phyloP scores from a whole-genome alignment of 2,888 invertebrate genomes.

The Chloroclystis v-ata region DNA sequence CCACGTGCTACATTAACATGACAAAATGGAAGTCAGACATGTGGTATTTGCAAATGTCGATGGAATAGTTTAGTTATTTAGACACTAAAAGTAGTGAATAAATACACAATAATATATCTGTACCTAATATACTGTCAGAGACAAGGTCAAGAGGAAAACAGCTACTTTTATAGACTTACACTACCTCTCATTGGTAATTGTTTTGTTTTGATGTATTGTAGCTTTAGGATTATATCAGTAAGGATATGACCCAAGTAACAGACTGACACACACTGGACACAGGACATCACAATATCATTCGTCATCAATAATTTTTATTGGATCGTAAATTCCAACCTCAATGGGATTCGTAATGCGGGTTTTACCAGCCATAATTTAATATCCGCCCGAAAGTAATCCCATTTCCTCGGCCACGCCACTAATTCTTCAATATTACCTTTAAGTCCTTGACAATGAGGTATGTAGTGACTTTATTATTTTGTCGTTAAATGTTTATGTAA shows the following conservation, averaged over 20 bases:
- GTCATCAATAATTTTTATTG: slow-evolving; percentile 37
- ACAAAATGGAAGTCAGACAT: slow-evolving; percentile 26
- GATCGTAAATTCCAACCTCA: slow-evolving; percentile 48
- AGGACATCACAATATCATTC: slow-evolving; percentile 19
- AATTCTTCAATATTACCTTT: slow-evolving; percentile 27
- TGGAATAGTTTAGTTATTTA: background rate
- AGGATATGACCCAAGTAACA: no score
- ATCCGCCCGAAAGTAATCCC: slow-evolving; percentile 71
- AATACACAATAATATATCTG: no score
- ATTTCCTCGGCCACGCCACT: slow-evolving; percentile 57
- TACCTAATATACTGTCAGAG: no score
- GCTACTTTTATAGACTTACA: no score
- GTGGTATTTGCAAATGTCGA: background rate
- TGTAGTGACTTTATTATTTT: slow-evolving; percentile 2
- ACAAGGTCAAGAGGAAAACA: no score
- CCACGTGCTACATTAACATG: slow-evolving; percentile 50
- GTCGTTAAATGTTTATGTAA: background rate
- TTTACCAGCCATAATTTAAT: slow-evolving; percentile 72
- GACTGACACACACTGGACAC: slow-evolving; percentile 1
- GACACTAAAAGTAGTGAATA: no score
- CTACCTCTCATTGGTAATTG: no score
- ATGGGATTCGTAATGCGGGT: slow-evolving; percentile 57
- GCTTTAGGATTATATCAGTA: no score
- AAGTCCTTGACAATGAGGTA: slow-evolving; percentile 42
- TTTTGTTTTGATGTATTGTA: no score